Evolutionary conservation across 1,140 invertebrate genomes (phyloP), one percentile per base, ranked within the genome.

Genomic region (Zaprionus tsacasi): DNA sequence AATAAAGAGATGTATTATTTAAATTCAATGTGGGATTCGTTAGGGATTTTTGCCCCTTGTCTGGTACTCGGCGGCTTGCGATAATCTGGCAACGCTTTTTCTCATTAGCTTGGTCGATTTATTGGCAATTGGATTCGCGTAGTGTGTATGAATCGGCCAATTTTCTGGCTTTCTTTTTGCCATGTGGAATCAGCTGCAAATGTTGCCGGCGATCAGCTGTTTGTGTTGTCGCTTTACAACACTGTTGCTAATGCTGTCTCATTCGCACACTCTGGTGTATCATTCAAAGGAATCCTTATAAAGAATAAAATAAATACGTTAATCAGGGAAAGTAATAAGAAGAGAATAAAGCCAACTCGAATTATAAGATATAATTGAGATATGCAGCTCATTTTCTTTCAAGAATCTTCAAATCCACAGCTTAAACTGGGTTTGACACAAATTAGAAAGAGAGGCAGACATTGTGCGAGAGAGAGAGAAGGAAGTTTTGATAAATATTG

Each of bases 1-100:
- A 68, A 76, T 66, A 71, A 50, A 78, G 38, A 58, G 17, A 40
- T 45, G 7, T 43, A 45, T 33, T 36, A 59, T 6, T 52, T 61
- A 7, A n/a, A 45, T 2, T 45, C 43, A 45, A 30, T 13, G 25
- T 27, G 25, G 8, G 17, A 54, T 13, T 35, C 7, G 10, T 6
- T 7, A 33, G 30, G 30, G 30, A 21, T 33, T 33, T 33, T 33
- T 33, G 30, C 7, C 1, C 3, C 7, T 43, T 13, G n/a, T 43
- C 40, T 21, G 21, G 21, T 21, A 21, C 21, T 21, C 1, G 21
- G 21, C 21, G 2, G 38, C 38, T 40, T 40, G 38, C 13, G 4
- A 2, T 40, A 7, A 40, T 40, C 38, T 40, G 38, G 38, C 38
- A 40, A 40, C 13, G 38, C 38, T 40, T 40, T 21, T 21, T 21